Evolutionary conservation across 2,888 invertebrate genomes (phyloP), one percentile per base, ranked within the genome.

Genomic region (Agriopis leucophaearia): DNA sequence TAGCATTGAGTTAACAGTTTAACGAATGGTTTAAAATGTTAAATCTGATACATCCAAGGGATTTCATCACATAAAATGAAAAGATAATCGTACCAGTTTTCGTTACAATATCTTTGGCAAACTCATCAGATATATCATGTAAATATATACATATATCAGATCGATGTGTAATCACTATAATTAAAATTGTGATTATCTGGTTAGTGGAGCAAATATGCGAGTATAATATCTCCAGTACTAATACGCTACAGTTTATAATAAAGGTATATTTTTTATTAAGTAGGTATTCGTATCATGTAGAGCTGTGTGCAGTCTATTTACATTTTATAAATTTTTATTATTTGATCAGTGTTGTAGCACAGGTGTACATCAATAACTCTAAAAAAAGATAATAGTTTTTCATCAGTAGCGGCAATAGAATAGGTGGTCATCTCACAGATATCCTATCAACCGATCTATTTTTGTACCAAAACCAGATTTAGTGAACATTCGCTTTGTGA

Each of bases 1-100:
- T 52, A 62, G 15, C 62, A 67, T 66, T 66, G 66, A 57, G 47
- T 57, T 64, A 69, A 64, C 64, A 44, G 12, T 54, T 48, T 50
- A 64, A 68, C 50, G 42, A 64, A 64, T 56, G 44, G 40, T 44
- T 64, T 60, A 50, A 69, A 64, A 69, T 44, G 18, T 54, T 50
- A 48, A 62, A 54, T 50, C 47, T 44, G 63, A 55, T 38, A 54
- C 54, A 50, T 54, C 27, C 62, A 67, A 67, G 58, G 51, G 35
- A 61, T 51, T 40, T 38, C 18, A 13, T 50, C 0, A 16, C 44
- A 40, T 65, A 54, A 59, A 65, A 48, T 54, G 8, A 15, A 40
- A 18, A 18, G 12, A 35, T 18, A 44, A 18, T 50, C n/a, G 48
- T 56, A 15, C 6, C 18, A 13, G 16, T 47, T 60, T 35, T 9